These are phyloP conservation scores for Agelaius phoeniceus DNA, from an alignment of 2,113 vertebrate genomes.

Conservation along the genomic window DNA sequence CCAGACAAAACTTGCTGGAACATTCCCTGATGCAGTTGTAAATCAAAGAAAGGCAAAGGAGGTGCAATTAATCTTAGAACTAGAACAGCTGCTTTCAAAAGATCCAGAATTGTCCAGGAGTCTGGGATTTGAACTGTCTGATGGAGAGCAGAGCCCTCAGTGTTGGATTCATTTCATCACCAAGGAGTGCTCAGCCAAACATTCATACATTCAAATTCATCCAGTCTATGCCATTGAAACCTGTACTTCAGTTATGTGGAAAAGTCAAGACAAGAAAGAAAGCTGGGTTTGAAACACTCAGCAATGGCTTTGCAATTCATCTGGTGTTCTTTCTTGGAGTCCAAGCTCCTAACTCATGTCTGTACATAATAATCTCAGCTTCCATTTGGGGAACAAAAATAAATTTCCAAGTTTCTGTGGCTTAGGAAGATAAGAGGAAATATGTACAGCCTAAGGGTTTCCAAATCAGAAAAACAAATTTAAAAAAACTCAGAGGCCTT, in stretches of 20 bases:
- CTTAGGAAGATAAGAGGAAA: neutral
- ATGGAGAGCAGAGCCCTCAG: neutral
- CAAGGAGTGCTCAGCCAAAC: neutral
- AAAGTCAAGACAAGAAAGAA: neutral
- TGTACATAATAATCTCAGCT: neutral
- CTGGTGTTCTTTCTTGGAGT: neutral
- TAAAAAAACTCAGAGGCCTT: neutral
- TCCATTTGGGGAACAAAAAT: neutral
- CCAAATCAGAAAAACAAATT: neutral
- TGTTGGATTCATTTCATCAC: neutral
- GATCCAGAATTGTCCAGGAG: neutral
- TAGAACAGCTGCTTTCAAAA: neutral
- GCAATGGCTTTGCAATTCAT: neutral
- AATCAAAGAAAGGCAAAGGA: neutral
- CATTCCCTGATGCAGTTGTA: neutral
- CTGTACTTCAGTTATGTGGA: neutral
- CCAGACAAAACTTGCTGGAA: neutral
- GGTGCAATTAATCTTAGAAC: neutral
- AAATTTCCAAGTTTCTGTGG: neutral
- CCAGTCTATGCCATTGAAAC: neutral
- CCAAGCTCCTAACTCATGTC: neutral
- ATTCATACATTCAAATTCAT: neutral
- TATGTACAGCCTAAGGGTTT: neutral
- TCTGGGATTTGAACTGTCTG: neutral
- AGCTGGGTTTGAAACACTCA: neutral